These are phyloP conservation scores for Carabus problematicus DNA, from an alignment of 2,888 invertebrate genomes.

Conservation along the genomic window DNA sequence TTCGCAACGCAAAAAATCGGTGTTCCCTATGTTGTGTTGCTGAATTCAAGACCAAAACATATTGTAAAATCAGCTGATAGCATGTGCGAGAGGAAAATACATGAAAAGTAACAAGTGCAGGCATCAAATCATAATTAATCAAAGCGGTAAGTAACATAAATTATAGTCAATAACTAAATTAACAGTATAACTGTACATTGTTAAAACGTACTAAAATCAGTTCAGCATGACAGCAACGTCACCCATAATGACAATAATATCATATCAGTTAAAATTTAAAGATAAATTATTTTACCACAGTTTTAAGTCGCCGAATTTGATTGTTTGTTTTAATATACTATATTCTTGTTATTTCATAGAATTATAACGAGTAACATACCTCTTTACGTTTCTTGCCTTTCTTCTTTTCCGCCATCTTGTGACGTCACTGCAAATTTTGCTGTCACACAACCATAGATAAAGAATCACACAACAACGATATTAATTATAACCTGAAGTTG, in stretches of 20 bases:
- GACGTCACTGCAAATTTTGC: conserved; percentile 41
- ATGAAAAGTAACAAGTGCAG: conserved; percentile 11
- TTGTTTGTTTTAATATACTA: not conserved
- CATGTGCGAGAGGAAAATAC: conserved; percentile 4
- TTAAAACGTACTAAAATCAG: conserved; percentile 35
- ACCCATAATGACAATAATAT: conserved; percentile 34
- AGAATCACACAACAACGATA: conserved; percentile 30
- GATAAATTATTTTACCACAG: conserved; percentile 5
- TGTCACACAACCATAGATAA: too few species aligned
- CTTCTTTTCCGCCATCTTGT: conserved; percentile 69
- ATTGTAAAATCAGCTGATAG: conserved; percentile 40
- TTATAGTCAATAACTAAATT: conserved; percentile 15
- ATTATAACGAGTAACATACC: conserved; percentile 58
- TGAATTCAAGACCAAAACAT: conserved; percentile 37
- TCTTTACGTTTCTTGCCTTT: conserved; percentile 71
- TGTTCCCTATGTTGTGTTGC: conserved; percentile 13
- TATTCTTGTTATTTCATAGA: not conserved
- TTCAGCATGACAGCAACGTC: conserved; percentile 46
- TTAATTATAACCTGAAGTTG: conserved; percentile 31
- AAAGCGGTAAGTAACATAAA: conserved; percentile 7
- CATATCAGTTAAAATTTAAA: not conserved
- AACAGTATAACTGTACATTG: conserved; percentile 27
- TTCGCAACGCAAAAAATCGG: conserved; percentile 30
- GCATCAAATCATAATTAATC: conserved; percentile 30
- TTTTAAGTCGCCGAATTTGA: conserved; percentile 19